These are phyloP conservation scores for Champsocephalus gunnari DNA, from an alignment of 2,797 vertebrate genomes.

Conservation along the genomic window DNA sequence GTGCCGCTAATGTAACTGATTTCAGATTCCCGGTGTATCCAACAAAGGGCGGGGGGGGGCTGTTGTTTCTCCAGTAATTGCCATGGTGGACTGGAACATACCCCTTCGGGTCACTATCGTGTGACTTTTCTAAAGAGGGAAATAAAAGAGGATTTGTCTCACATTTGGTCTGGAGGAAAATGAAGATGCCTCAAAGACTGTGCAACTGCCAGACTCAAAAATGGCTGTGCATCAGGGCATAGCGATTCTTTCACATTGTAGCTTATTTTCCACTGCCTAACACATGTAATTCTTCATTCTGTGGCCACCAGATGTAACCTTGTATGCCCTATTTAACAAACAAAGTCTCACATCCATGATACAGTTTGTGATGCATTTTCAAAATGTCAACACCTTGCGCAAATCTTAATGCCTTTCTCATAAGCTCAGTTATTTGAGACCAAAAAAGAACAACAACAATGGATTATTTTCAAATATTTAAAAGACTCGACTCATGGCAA, in stretches of 20 bases:
- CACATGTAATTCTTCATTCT: constrained; percentile 35
- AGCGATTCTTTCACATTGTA: constrained; percentile 41
- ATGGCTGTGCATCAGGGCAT: constrained; percentile 42
- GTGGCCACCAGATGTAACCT: constrained; percentile 38
- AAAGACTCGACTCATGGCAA: constrained; percentile 10
- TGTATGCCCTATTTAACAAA: constrained; percentile 54
- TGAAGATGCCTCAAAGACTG: constrained; percentile 69
- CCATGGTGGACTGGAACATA: constrained; percentile 65
- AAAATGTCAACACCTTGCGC: constrained; percentile 14
- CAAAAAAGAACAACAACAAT: background rate
- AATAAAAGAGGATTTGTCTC: constrained; percentile 78
- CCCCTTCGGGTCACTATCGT: constrained; percentile 75
- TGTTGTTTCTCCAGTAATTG: constrained; percentile 74
- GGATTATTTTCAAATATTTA: constrained; percentile 24
- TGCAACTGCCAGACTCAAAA: constrained; percentile 36
- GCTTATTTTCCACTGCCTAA: constrained; percentile 39
- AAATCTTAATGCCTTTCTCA: constrained; percentile 9
- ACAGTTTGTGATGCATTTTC: constrained; percentile 44
- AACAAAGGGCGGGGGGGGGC: constrained; percentile 15
- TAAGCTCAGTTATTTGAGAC: constrained; percentile 12
- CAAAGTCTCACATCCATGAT: constrained; percentile 54
- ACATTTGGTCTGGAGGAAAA: constrained; percentile 72
- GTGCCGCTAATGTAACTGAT: constrained; percentile 83
- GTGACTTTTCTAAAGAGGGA: constrained; percentile 74
- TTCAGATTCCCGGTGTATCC: constrained; percentile 73